Conservation (phyloP, 1,140 invertebrate species). For the Aleiodes sp. region DNA sequence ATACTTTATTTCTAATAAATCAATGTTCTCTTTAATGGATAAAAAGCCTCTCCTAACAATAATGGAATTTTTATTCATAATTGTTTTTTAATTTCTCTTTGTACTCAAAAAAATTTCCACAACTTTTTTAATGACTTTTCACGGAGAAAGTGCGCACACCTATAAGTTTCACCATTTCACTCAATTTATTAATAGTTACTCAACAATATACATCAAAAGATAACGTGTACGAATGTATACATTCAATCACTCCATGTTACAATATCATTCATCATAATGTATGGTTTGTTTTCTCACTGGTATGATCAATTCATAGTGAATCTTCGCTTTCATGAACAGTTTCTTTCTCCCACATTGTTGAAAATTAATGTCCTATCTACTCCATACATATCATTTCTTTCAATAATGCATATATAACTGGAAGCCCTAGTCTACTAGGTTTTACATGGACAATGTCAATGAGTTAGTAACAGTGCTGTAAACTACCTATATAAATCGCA, state of each 20-base stretch:
- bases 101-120: no score
- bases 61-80: no score
- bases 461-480: conserved; percentile 36
- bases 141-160: no score
- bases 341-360: conserved; percentile 35
- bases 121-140: no score
- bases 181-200: conserved; percentile 34
- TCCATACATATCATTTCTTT: conserved; percentile 57
- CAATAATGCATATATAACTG: conserved; percentile 52
- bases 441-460: conserved; percentile 65
- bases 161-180: no score
- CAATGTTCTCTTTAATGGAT: no score
- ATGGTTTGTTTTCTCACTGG: neutral
- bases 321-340: neutral
- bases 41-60: no score
- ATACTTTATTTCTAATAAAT: no score
- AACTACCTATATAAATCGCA: conserved; percentile 25
- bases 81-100: no score
- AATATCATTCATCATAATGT: neutral
- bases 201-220: conserved; percentile 64
- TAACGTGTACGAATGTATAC: conserved; percentile 61
- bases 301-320: neutral
- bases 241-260: conserved; percentile 40
- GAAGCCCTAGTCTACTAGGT: conserved; percentile 68
- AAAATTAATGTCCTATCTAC: conserved; percentile 64